Evolutionary conservation across 1,140 invertebrate genomes (phyloP), one percentile per base, ranked within the genome.

Genomic region (Drosophila kurseongensis): DNA sequence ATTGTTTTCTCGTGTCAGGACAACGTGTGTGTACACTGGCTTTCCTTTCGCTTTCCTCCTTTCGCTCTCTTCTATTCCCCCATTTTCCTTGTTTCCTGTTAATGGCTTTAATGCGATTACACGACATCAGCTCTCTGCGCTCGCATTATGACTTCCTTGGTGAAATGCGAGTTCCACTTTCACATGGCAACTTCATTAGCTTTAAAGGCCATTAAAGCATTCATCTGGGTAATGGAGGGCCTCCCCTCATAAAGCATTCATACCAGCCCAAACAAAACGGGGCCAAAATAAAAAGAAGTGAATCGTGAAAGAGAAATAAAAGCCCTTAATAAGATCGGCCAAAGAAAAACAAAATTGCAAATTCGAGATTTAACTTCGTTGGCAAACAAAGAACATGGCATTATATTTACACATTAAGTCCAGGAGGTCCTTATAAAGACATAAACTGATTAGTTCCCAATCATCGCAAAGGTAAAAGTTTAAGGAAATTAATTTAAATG

Each of bases 51-150:
- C 6, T 27, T 54, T 12, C 35, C 10, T 4, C 7, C 50, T 42
- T 59, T 62, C 55, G 13, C 61, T 63, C 59, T 60, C 18, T 29
- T 68, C 18, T 41, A 32, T 51, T 23, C 27, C 27, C 61, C 41
- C 56, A 32, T 55, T 55, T 45, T 13, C n/a, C 48, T 29, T 61
- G 41, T 54, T 18, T 23, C 54, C 58, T 73, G 66, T 78, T 78
- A 78, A 78, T 78, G 76, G 75, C 75, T 78, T 72, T 57, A 78
- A 73, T 73, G 76, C 67, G 76, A 77, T 78, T 78, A 78, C 75
- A 78, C 75, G 75, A 78, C 75, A 72, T 63, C 58, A 55, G 48
- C 40, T 16, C 27, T 38, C 41, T 55, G 29, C 18, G 32, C 50
- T 41, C 65, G 50, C 66, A 69, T 71, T 71, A 71, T 69, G 67